These are phyloP conservation scores for Drosophila truncata DNA, from an alignment of 1,140 invertebrate species.

Conservation along the genomic window DNA sequence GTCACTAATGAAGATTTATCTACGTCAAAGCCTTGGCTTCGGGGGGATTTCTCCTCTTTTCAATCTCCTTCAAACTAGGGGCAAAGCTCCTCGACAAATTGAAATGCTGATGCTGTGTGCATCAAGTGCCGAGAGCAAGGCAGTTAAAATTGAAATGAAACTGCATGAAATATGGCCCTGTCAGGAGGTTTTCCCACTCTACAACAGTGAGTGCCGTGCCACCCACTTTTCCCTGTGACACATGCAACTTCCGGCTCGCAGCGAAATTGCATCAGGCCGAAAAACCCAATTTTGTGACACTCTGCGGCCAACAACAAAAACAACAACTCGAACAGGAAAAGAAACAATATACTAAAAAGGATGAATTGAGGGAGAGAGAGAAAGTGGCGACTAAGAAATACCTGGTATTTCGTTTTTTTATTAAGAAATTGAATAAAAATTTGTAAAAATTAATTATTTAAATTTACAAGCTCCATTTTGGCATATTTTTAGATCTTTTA, in stretches of 20 bases:
- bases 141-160: slow-evolving; percentile 63
- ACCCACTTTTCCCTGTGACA: slow-evolving; percentile 54
- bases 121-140: slow-evolving; percentile 38
- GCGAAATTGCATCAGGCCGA: slow-evolving; percentile 74
- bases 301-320: slow-evolving; percentile 53
- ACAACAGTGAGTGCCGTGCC: not conserved
- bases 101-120: slow-evolving; percentile 48
- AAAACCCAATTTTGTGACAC: slow-evolving; percentile 59
- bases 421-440: not conserved
- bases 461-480: not conserved
- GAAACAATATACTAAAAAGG: slow-evolving; percentile 24
- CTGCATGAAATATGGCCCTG: slow-evolving; percentile 51
- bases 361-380: too few relatives aligned
- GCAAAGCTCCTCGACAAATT: slow-evolving; percentile 54
- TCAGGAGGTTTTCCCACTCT: not conserved
- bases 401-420: not conserved
- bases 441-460: not conserved
- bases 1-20: slow-evolving; percentile 80
- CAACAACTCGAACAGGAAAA: slow-evolving; percentile 16
- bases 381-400: not conserved
- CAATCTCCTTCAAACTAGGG: slow-evolving; percentile 3
- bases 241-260: slow-evolving; percentile 77
- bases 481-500: too few relatives aligned
- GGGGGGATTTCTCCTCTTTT: not conserved
- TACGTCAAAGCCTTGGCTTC: slow-evolving; percentile 18